Evolutionary conservation across 2,797 vertebrate genomes (phyloP).

Genomic region (Tarsius wallacei): DNA sequence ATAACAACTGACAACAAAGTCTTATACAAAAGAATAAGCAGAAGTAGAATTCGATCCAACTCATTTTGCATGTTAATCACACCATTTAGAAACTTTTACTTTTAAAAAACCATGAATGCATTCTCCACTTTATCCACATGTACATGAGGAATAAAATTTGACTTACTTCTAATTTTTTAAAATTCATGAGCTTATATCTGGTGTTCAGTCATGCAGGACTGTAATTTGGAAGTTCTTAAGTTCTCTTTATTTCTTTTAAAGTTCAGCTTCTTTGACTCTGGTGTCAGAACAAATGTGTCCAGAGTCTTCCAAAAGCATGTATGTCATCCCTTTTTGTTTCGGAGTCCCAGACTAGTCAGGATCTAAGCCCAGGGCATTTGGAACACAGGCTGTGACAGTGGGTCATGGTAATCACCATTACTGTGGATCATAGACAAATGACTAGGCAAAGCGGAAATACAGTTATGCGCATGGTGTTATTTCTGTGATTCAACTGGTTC

Average conservation of each 20-base stretch:
- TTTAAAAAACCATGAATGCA: conserved; percentile 48
- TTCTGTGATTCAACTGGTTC: neutral
- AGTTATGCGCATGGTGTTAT: neutral
- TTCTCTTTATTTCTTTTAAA: conserved; percentile 83
- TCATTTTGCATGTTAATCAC: conserved; percentile 68
- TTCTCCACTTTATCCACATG: conserved; percentile 67
- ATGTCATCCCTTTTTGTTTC: conserved; percentile 4
- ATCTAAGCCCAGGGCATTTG: neutral
- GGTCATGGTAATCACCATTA: neutral
- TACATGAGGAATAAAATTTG: conserved; percentile 70
- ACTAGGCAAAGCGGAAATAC: neutral
- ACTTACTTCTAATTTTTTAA: conserved; percentile 70
- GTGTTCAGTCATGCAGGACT: conserved; percentile 72
- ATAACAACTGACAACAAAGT: conserved; percentile 29
- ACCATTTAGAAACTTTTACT: conserved; percentile 61
- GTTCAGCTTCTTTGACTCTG: conserved; percentile 83
- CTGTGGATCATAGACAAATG: neutral
- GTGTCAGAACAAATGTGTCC: conserved; percentile 75
- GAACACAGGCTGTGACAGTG: neutral
- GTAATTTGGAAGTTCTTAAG: conserved; percentile 80
- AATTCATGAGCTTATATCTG: conserved; percentile 67
- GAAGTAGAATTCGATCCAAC: conserved; percentile 63
- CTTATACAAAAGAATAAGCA: conserved; percentile 45
- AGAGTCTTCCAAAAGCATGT: conserved; percentile 64
- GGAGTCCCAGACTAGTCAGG: conserved; percentile 41